Percentiles rank a stretch among this genome's conserved stretches.
Evolutionary conservation across 1,140 invertebrate genomes (phyloP).

Genomic region (Drosophila burlai): DNA sequence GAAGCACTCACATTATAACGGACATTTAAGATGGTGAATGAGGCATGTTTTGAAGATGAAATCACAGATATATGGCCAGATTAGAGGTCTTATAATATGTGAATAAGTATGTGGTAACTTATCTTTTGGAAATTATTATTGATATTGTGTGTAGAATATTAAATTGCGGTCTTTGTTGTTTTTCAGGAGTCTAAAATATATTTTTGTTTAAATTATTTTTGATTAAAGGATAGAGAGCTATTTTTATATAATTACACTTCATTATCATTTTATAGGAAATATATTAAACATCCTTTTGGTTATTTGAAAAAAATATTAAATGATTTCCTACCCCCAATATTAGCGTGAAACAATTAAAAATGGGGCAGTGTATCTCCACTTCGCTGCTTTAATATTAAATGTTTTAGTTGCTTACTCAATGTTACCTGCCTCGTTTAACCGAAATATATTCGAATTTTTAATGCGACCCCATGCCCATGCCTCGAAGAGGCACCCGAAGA

Average conservation of each 20-base stretch:
- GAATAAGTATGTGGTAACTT: neutral
- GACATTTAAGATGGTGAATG: conserved; percentile 21
- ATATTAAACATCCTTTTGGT: neutral
- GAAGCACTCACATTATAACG: conserved; percentile 3
- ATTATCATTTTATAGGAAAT: neutral
- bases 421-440: conserved; percentile 48
- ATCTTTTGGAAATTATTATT: neutral
- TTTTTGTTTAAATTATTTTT: neutral
- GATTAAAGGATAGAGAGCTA: too few species aligned
- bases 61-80: conserved; percentile 13
- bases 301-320: neutral
- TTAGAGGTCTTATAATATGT: neutral
- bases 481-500: conserved; percentile 1
- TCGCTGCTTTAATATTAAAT: conserved; percentile 1
- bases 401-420: conserved; percentile 25
- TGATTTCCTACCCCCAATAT: neutral
- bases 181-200: neutral
- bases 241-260: too few species aligned
- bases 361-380: conserved; percentile 23
- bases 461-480: conserved; percentile 43
- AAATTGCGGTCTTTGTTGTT: too few species aligned
- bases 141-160: neutral
- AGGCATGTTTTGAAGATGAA: conserved; percentile 13
- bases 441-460: conserved; percentile 60
- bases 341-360: neutral